These are phyloP conservation scores for Polyommatus iphigenia DNA, from an alignment of 2,888 invertebrate species.

Conservation along the genomic window DNA sequence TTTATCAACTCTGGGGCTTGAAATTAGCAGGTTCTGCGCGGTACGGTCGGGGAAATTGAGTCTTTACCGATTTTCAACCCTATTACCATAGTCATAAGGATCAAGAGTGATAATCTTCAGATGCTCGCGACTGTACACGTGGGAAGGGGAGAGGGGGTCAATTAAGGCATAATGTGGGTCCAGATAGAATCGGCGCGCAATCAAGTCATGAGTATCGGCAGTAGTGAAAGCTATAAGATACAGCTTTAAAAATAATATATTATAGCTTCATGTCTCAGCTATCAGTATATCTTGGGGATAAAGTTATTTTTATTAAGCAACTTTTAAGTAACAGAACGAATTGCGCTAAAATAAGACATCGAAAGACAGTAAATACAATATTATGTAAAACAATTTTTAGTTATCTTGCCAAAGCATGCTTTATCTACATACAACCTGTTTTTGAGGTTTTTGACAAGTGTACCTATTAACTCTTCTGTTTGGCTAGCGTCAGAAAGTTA, in stretches of 20 bases:
- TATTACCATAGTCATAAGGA: neutral
- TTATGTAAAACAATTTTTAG: too few species aligned
- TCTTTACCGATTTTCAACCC: neutral
- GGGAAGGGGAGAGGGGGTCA: conserved; percentile 57
- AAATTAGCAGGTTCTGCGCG: conserved; percentile 15
- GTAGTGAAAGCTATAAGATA: conserved; percentile 14
- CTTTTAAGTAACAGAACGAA: too few species aligned
- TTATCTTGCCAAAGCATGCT: too few species aligned
- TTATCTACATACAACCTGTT: too few species aligned
- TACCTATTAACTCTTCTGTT: too few species aligned
- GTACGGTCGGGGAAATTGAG: neutral
- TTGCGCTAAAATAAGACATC: too few species aligned
- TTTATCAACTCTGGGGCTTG: conserved; percentile 13
- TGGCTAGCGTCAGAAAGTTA: too few species aligned
- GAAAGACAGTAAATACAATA: too few species aligned
- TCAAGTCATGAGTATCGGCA: conserved; percentile 46
- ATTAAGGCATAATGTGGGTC: conserved; percentile 64
- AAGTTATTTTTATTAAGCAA: too few species aligned
- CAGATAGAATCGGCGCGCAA: conserved; percentile 49
- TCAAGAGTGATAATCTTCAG: conserved; percentile 38
- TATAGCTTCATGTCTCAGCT: too few species aligned
- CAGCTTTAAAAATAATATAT: neutral
- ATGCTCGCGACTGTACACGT: conserved; percentile 39
- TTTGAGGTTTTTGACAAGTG: too few species aligned
- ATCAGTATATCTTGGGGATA: too few species aligned